These are phyloP conservation scores for Sebastiscus albofasciatus DNA, from an alignment of 2,797 vertebrate species.

Conservation along the genomic window DNA sequence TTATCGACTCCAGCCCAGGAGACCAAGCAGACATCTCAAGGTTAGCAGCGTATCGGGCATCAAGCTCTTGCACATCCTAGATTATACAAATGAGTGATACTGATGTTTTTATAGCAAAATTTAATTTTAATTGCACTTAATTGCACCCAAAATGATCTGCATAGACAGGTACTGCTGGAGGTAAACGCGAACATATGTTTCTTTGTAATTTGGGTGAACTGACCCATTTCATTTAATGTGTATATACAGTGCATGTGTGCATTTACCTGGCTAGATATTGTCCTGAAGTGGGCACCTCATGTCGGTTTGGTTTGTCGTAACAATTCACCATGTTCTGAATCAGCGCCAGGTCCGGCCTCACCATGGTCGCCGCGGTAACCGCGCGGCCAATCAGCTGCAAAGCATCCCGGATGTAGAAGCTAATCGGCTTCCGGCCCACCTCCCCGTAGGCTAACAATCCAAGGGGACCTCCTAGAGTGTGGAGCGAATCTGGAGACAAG, in stretches of 20 bases:
- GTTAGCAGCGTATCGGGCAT: no score
- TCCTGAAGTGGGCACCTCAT: slow-evolving; percentile 81
- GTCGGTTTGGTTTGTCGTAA: slow-evolving; percentile 71
- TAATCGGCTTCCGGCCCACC: slow-evolving; percentile 87
- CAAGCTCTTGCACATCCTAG: neutral
- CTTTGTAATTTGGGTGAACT: neutral
- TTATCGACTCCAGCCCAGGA: no score
- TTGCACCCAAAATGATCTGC: neutral
- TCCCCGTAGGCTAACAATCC: slow-evolving; percentile 92
- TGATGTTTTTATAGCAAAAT: no score
- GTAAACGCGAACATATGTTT: neutral
- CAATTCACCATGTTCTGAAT: slow-evolving; percentile 85
- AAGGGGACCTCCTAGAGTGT: slow-evolving; percentile 86
- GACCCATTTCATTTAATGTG: neutral
- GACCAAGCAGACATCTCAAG: no score
- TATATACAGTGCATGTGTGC: neutral
- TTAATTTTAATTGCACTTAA: neutral
- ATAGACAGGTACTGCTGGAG: neutral
- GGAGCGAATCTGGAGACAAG: slow-evolving; percentile 84
- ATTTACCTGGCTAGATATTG: slow-evolving; percentile 87
- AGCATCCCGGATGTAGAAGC: slow-evolving; percentile 87
- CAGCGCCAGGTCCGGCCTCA: slow-evolving; percentile 80
- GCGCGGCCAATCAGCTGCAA: slow-evolving; percentile 87
- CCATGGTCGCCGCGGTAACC: slow-evolving; percentile 75
- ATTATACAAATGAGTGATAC: neutral